Conservation (phyloP, 64 coral and sea anemone species). For the Porites australiensis region DNA sequence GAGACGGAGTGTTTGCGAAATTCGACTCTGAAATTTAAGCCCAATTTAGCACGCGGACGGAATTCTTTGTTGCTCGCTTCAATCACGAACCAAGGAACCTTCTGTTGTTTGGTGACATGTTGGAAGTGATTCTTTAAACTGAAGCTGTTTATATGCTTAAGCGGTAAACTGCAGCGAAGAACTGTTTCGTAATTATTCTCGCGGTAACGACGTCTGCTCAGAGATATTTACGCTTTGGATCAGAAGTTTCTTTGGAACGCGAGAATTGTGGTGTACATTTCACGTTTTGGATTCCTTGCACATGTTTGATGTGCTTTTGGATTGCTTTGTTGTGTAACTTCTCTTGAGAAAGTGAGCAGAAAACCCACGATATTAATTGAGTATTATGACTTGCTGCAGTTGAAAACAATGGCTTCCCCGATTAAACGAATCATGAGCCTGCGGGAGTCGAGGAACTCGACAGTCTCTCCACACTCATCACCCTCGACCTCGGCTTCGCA, state of each 20-base stretch:
- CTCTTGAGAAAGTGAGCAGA: not conserved
- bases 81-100: constrained; percentile 46
- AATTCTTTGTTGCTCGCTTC: constrained; percentile 25
- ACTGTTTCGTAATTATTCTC: constrained; percentile 18
- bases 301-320: constrained; percentile 18
- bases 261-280: constrained; percentile 24
- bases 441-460: constrained; percentile 13
- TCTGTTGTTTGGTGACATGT: constrained; percentile 7
- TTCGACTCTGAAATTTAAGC: constrained; percentile 33
- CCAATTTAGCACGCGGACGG: constrained; percentile 19
- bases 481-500: constrained; percentile 9
- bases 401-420: constrained; percentile 56
- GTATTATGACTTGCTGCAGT: not conserved
- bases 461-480: not conserved
- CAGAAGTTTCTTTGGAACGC: not conserved
- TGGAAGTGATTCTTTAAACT: not conserved
- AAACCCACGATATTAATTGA: not conserved
- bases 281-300: constrained; percentile 29
- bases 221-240: not conserved
- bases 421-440: constrained; percentile 66
- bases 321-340: not conserved
- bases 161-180: constrained; percentile 9
- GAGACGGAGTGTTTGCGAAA: constrained; percentile 18
- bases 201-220: not conserved
- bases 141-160: not conserved